Evolutionary conservation across 2,797 vertebrate species (phyloP), one percentile per base, ranked within the genome.

Genomic region (Pagetopsis macropterus): DNA sequence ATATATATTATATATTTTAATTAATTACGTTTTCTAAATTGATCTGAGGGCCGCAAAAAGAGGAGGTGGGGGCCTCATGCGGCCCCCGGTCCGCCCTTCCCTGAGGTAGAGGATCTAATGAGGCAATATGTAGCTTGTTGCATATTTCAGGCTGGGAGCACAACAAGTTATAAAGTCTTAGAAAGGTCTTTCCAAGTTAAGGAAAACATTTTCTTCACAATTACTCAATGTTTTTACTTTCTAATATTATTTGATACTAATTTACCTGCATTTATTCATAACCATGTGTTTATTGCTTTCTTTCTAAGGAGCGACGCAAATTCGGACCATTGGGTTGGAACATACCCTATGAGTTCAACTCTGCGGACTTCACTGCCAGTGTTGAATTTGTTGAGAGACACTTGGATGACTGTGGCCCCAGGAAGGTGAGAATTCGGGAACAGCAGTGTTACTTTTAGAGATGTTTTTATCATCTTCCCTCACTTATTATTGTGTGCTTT

Each of bases 281-380:
- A 52, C 44, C 3, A 17, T 49, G 33, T 55, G 21, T 72, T 52
- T 16, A 16, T 75, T 60, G 13, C 12, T 70, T 60, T 3, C 10
- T 46, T 68, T 77, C 91, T 51, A 89, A 97, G 88, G 95, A 96
- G 84, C 93, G 95, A 40, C 76, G 94, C 14, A 96, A 96, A 84
- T 97, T 96, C 52, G 96, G 95, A 5, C 95, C 94, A 0, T 51
- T 96, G 69, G 96, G 96, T 31, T 96, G 95, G 96, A 96, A 96
- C 82, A 96, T 96, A 81, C 95, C 94, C 0, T 96, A 96, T 0
- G 95, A 96, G 81, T 96, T 96, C 87, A 96, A 96, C 9, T 94
- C 95, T 70, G 94, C 96, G 0, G 95, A 96, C 81, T 91, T 96
- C 71, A 91, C 93, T 46, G 95, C 96, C 83, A 96, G 95, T 0